These are phyloP conservation scores for Thecocarcelia acutangulata DNA, from an alignment of 2,888 invertebrate genomes.

Conservation along the genomic window DNA sequence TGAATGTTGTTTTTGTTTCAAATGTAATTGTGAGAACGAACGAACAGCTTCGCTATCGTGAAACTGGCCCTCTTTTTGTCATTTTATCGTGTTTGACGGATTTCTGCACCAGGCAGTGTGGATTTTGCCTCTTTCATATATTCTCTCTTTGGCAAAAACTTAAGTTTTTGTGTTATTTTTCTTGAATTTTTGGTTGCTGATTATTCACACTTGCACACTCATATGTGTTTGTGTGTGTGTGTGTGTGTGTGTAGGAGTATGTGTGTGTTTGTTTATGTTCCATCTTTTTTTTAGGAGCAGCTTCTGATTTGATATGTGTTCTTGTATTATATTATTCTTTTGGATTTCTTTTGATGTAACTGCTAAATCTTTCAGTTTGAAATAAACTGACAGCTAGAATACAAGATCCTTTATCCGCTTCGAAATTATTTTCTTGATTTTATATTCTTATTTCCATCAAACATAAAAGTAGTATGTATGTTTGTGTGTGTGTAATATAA, in stretches of 20 bases:
- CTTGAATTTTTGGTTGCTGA: conserved; percentile 8
- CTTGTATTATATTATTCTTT: conserved; percentile 53
- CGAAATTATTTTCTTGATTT: conserved; percentile 15
- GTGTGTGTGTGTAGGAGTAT: not conserved
- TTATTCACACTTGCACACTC: conserved; percentile 17
- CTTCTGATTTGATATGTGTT: conserved; percentile 53
- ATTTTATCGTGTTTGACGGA: no score
- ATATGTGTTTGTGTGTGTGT: not conserved
- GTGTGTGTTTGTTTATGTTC: no score
- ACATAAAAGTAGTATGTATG: not conserved
- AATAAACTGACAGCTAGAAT: conserved; percentile 35
- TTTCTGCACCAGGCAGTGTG: not conserved
- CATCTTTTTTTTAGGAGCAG: not conserved
- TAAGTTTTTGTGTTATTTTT: conserved; percentile 1
- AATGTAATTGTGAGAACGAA: no score
- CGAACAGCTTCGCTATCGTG: no score
- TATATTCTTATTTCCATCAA: conserved; percentile 9
- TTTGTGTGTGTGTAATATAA: no score
- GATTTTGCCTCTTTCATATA: not conserved
- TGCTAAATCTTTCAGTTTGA: conserved; percentile 31
- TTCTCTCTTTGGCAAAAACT: conserved; percentile 8
- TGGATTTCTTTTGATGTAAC: conserved; percentile 39
- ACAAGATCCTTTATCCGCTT: conserved; percentile 2
- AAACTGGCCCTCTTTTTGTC: no score
- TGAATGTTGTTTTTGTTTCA: no score